Percentiles rank a stretch among this genome's conserved stretches.
Conservation (phyloP, 1,140 invertebrate species). For the Ceratoteleas bidentatus region DNA sequence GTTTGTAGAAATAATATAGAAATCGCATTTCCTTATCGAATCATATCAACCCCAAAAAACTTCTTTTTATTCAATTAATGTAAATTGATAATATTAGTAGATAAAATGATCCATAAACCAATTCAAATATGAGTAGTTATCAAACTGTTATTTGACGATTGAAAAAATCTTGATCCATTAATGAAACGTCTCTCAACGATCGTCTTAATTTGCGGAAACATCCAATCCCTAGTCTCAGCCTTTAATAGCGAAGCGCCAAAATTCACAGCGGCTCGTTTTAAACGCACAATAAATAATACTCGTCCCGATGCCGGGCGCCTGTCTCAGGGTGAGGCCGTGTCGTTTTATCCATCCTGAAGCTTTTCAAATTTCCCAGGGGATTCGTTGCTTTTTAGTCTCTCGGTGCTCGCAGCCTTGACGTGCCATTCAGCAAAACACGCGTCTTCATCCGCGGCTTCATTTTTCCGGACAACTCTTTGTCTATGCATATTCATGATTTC, state of each 20-base stretch:
- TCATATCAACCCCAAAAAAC: no score
- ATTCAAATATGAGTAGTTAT: no score
- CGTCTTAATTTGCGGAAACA: neutral
- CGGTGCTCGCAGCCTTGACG: conserved; percentile 54
- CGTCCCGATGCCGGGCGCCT: conserved; percentile 19
- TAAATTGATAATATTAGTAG: no score
- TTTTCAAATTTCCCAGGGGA: conserved; percentile 65
- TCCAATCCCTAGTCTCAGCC: conserved; percentile 1
- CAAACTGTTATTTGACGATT: no score
- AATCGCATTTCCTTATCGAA: no score
- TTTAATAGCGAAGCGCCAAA: conserved; percentile 9
- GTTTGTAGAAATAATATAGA: no score
- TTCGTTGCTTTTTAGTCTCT: conserved; percentile 62
- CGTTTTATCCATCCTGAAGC: conserved; percentile 62
- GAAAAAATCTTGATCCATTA: no score
- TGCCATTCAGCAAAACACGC: conserved; percentile 62
- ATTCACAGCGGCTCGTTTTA: conserved; percentile 34
- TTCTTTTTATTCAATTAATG: no score
- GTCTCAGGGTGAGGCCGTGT: conserved; percentile 35
- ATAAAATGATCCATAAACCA: no score
- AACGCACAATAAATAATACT: conserved; percentile 63
- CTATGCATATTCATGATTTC: conserved; percentile 59
- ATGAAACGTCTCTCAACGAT: no score
- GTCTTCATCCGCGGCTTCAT: conserved; percentile 60
- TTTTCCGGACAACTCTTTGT: conserved; percentile 61